Conservation (phyloP, 2,888 invertebrate species). For the Drymonia ruficornis region DNA sequence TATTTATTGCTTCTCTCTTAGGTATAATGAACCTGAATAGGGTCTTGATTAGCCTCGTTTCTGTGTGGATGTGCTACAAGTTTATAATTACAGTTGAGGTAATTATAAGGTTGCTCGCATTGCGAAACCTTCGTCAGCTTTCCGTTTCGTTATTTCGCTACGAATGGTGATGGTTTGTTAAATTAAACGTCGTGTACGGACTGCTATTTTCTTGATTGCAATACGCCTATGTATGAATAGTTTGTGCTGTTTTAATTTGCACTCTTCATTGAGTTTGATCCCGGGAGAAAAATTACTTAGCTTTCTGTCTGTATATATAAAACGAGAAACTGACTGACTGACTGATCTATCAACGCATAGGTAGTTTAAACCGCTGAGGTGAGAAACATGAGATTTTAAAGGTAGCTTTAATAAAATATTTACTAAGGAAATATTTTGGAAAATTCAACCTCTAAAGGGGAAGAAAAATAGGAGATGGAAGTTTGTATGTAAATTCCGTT, state of each 20-base stretch:
- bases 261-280: conserved; percentile 7
- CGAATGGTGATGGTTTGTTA: conserved; percentile 76
- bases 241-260: conserved; percentile 46
- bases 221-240: conserved; percentile 57
- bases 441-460: too few relatives aligned
- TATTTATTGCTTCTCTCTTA: conserved; percentile 78
- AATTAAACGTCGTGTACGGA: conserved; percentile 76
- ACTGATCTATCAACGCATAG: too few relatives aligned
- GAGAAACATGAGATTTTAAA: too few relatives aligned
- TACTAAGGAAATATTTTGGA: too few relatives aligned
- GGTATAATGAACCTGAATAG: conserved; percentile 77
- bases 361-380: too few relatives aligned
- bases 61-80: conserved; percentile 67
- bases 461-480: too few relatives aligned
- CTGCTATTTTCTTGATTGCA: conserved; percentile 69
- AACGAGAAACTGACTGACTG: too few relatives aligned
- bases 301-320: background rate
- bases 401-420: too few relatives aligned
- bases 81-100: conserved; percentile 80
- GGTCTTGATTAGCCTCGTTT: conserved; percentile 74
- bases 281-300: background rate
- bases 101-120: conserved; percentile 77
- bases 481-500: too few relatives aligned
- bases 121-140: conserved; percentile 66
- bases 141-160: conserved; percentile 66